A percentile compares a stretch with the other conserved stretches of the same genome.
Conservation (phyloP, 2,888 invertebrate genomes). For the Phalangium opilio region DNA sequence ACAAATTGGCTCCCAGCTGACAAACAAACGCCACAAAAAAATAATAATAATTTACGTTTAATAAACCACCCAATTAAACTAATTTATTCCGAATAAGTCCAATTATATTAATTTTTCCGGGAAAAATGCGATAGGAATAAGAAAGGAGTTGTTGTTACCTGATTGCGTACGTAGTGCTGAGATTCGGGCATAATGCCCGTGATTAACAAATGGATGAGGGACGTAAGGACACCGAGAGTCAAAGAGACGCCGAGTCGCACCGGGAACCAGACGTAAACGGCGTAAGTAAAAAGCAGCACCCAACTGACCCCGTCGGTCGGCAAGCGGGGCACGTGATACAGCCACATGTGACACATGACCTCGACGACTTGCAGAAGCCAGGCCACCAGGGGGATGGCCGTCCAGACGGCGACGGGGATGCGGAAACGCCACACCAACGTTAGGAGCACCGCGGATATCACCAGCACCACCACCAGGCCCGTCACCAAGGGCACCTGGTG, state of each 20-base stretch:
- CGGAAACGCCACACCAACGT: slow-evolving; percentile 9
- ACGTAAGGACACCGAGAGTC: slow-evolving; percentile 16
- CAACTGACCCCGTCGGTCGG: slow-evolving; percentile 50
- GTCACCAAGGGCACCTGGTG: slow-evolving; percentile 29
- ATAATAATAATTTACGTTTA: too few relatives aligned
- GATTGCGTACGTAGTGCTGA: slow-evolving; percentile 12
- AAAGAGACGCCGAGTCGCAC: slow-evolving; percentile 40
- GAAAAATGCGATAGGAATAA: too few relatives aligned
- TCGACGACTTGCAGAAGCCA: slow-evolving; percentile 40
- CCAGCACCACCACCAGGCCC: slow-evolving; percentile 31
- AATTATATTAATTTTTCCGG: too few relatives aligned
- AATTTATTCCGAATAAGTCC: too few relatives aligned
- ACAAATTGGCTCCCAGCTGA: slow-evolving; percentile 54
- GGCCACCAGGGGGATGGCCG: slow-evolving; percentile 18
- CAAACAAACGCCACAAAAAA: not conserved
- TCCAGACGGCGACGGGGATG: slow-evolving; percentile 22
- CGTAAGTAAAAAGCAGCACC: slow-evolving; percentile 52
- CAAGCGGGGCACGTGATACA: slow-evolving; percentile 42
- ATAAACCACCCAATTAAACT: too few relatives aligned
- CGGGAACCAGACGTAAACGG: slow-evolving; percentile 56
- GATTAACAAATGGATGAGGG: slow-evolving; percentile 16
- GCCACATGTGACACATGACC: slow-evolving; percentile 24
- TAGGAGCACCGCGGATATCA: slow-evolving; percentile 24
- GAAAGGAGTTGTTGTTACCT: slow-evolving; percentile 3
- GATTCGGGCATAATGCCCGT: slow-evolving; percentile 13